Evolutionary conservation across 2,113 vertebrate species (phyloP), one percentile per base, ranked within the genome.

Genomic region (Antechinus flavipes): DNA sequence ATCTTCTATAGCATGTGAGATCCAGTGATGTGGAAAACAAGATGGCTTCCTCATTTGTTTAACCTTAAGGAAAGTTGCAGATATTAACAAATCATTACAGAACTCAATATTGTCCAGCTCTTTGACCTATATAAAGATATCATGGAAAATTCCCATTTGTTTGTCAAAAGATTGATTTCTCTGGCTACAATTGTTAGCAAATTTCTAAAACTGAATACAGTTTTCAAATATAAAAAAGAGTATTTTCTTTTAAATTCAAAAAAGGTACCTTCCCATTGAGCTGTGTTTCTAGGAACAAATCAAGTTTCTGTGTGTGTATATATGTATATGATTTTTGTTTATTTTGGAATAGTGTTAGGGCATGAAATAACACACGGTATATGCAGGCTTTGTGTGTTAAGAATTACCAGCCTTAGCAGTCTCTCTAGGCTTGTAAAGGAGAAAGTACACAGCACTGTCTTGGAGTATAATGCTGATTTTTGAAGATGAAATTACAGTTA

Each of bases 1-100:
- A 99, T 98, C 95, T 98, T 95, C 97, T 98, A 97, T 97, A 89
- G 98, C 96, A 97, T 95, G 97, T 95, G 96, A 95, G 96, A 97
- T 97, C 98, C 98, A 98, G 56, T 97, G 98, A 98, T 98, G 98
- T 98, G 98, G 98, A 98, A 98, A 98, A 98, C 98, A 99, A 99
- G 97, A 98, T 98, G 99, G 98, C 98, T 97, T 98, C 98, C 97
- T 98, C 97, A 68, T 98, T 98, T 98, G 97, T 98, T 98, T 98
- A 98, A 97, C 98, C 98, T 98, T 98, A 98, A 98, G 98, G 97
- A 98, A 98, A 98, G 98, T 97, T 98, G 97, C 97, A 98, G 97
- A 98, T 98, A 98, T 98, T 98, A 98, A 97, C 91, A 97, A 98
- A 98, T 97, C 94, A 98, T 98, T 98, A 97, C 90, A 96, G 91